phyloP scores from a whole-genome alignment of 1,140 invertebrate genomes.

The Melipona quadrifasciata region DNA sequence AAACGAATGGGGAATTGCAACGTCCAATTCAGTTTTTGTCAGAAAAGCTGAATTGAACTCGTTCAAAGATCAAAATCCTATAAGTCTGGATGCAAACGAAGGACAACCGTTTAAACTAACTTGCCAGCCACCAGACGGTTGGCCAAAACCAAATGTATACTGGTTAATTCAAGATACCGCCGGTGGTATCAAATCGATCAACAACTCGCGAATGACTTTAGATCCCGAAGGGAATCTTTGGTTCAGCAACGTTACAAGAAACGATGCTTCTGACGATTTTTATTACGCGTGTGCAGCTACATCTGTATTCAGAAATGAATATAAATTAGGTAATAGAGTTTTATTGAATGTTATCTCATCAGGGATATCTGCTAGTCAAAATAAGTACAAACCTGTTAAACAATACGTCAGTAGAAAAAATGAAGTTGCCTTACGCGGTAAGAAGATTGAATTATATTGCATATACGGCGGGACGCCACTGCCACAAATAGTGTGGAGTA shows the following conservation, averaged over 20 bases:
- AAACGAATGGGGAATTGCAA: slow-evolving; percentile 96
- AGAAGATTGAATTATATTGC: slow-evolving; percentile 91
- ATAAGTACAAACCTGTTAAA: slow-evolving; percentile 88
- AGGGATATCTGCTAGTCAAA: slow-evolving; percentile 88
- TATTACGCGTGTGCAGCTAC: slow-evolving; percentile 95
- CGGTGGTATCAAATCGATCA: slow-evolving; percentile 92
- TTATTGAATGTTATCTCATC: slow-evolving; percentile 89
- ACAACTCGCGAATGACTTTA: slow-evolving; percentile 95
- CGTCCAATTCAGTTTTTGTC: slow-evolving; percentile 96
- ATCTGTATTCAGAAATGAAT: slow-evolving; percentile 93
- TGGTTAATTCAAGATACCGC: slow-evolving; percentile 93
- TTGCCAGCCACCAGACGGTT: slow-evolving; percentile 95
- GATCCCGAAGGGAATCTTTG: slow-evolving; percentile 96
- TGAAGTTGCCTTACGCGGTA: slow-evolving; percentile 91
- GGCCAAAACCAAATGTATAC: slow-evolving; percentile 96
- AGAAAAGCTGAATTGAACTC: slow-evolving; percentile 96
- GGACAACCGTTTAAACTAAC: slow-evolving; percentile 93
- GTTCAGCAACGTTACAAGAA: slow-evolving; percentile 95
- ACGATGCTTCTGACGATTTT: slow-evolving; percentile 91
- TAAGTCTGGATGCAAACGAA: slow-evolving; percentile 88
- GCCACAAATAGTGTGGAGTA: slow-evolving; percentile 92
- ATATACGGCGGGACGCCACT: slow-evolving; percentile 95
- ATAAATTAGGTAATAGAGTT: slow-evolving; percentile 94
- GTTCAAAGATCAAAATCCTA: slow-evolving; percentile 90
- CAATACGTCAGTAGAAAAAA: slow-evolving; percentile 94